These are phyloP conservation scores for Drosophila macrospina DNA, from an alignment of 2,888 invertebrate genomes.

Conservation along the genomic window DNA sequence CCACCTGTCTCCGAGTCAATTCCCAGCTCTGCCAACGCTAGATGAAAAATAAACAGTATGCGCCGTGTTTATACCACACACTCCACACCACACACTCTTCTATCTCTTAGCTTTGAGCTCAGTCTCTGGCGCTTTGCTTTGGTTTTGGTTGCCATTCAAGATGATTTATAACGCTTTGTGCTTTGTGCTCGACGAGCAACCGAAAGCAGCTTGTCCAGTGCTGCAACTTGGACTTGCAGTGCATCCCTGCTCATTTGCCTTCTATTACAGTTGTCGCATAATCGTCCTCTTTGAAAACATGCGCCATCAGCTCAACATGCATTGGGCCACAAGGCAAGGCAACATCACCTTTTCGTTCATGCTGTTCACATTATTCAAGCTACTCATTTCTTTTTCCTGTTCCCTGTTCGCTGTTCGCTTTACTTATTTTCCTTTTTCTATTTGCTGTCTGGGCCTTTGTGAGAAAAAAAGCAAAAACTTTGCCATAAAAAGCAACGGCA, in stretches of 20 bases:
- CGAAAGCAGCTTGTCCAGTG: constrained; percentile 23
- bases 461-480: constrained; percentile 28
- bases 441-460: constrained; percentile 58
- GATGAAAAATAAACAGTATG: constrained; percentile 80
- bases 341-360: constrained; percentile 12
- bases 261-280: constrained; percentile 70
- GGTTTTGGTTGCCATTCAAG: constrained; percentile 55
- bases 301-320: constrained; percentile 57
- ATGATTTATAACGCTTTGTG: constrained; percentile 71
- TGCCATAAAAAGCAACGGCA: constrained; percentile 60
- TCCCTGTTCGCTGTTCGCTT: not conserved
- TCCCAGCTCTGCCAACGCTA: constrained; percentile 43
- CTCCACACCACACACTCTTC: not conserved
- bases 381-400: not conserved
- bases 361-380: constrained; percentile 36
- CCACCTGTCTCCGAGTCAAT: constrained; percentile 10
- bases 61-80: constrained; percentile 47
- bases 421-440: constrained; percentile 5
- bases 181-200: constrained; percentile 31
- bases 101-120: not conserved
- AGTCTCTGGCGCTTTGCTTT: constrained; percentile 15
- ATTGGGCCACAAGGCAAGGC: constrained; percentile 43
- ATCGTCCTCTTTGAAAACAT: constrained; percentile 60
- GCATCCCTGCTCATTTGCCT: constrained; percentile 64
- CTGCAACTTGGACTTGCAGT: constrained; percentile 3